Base-by-base conservation (phyloP, 1,140 invertebrate genomes). In the Pogonognathellus flavescens region DNA sequence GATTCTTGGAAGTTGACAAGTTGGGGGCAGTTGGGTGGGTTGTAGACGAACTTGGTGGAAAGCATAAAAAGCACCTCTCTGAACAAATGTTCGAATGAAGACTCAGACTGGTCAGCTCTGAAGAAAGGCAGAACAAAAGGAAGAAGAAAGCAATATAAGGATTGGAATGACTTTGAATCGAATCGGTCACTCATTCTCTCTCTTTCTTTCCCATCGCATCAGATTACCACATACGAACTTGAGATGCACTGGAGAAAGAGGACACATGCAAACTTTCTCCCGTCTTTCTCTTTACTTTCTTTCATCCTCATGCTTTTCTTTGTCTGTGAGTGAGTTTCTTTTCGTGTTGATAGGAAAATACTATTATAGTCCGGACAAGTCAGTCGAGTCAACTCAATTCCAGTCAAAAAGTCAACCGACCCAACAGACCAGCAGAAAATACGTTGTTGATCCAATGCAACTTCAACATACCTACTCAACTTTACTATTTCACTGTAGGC, bases 111-210 rank as follows among this genome's bases (percentile, higher is more conserved):
- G 62, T 0, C 62, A 25, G 62, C 25, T 11, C 20, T 4, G 62
- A 25, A 13, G 20, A 66, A 11, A 8, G 1, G 8, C 31, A 41
- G 31, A 41, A 41, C 31, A 41, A 41, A 41, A 41, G 22, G 60
- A 31, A 31, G 53, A 66, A 14, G 25, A 22, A 62, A 66, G 62
- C 25, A 66, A 66, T 66, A 66, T 66, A 41, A 6, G 62, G 62
- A 66, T 66, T 25, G 62, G 62, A 66, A 66, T 66, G 62, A 25
- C 10, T 66, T 25, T 66, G 62, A 66, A 66, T 66, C 18, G 62
- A 66, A 25, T 13, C 25, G 62, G 62, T 66, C 62, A 66, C 22
- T 31, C 10, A 66, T 25, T 66, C 25, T 66, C 62, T 66, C 22
- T 66, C 25, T 41, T 20, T 60, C 13, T 66, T 66, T 66, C 62